Conservation (phyloP, 2,888 invertebrate species). For the Plebejus argus region DNA sequence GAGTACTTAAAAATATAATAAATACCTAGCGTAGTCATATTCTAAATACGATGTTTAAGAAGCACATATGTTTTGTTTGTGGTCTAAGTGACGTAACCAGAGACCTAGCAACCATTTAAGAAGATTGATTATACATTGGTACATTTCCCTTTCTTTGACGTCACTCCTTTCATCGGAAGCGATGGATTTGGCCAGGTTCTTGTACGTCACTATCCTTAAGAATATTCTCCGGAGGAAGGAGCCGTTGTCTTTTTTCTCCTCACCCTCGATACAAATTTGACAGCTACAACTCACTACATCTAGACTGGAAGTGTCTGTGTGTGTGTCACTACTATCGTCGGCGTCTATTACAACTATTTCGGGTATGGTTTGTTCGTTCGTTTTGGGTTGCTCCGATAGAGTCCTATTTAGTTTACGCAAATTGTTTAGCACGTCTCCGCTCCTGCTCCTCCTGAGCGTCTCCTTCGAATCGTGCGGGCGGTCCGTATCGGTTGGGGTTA, state of each 20-base stretch:
- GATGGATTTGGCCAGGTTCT: slow-evolving; percentile 56
- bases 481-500: slow-evolving; percentile 32
- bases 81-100: slow-evolving; percentile 75
- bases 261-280: slow-evolving; percentile 65
- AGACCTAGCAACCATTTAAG: slow-evolving; percentile 71
- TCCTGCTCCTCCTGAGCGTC: slow-evolving; percentile 42
- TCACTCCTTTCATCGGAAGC: slow-evolving; percentile 68
- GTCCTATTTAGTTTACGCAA: slow-evolving; percentile 49
- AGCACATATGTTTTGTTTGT: slow-evolving; percentile 49
- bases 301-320: slow-evolving; percentile 57
- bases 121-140: slow-evolving; percentile 63
- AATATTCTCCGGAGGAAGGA: slow-evolving; percentile 60
- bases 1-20: slow-evolving; percentile 22
- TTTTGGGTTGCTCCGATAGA: slow-evolving; percentile 41
- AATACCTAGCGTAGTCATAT: slow-evolving; percentile 21
- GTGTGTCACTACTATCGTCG: slow-evolving; percentile 46
- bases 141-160: slow-evolving; percentile 65
- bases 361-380: slow-evolving; percentile 45
- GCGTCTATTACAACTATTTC: slow-evolving; percentile 49
- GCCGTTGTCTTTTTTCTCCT: slow-evolving; percentile 45
- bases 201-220: slow-evolving; percentile 56
- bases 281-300: slow-evolving; percentile 68
- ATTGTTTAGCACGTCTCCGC: slow-evolving; percentile 43
- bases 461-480: slow-evolving; percentile 39
- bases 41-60: slow-evolving; percentile 27